A percentile compares a stretch with the other conserved stretches of the same genome.
Conservation (phyloP, 2,113 vertebrate species). For the human (Homo sapiens) region GRCh38 chrX:112031501-112032000, state of each 20-base stretch:
- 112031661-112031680: no score
- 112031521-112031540: slow-evolving; percentile 79
- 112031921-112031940: no score
- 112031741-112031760: background rate
- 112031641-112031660: no score
- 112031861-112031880: no score
- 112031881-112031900: no score
- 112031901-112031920: no score
- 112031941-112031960: background rate
- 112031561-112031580: background rate
- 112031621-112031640: background rate
- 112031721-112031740: background rate
- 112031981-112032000: background rate
- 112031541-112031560: slow-evolving; percentile 71
- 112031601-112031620: background rate
- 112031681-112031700: background rate
- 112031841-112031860: background rate
- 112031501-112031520: slow-evolving; percentile 76
- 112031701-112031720: background rate
- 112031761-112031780: background rate
- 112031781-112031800: slow-evolving; percentile 12
- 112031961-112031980: background rate
- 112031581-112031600: slow-evolving; percentile 4
- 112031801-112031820: slow-evolving; percentile 30
- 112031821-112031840: background rate